Conservation (phyloP, 1,140 invertebrate species). For the Harlomillsia oculata region DNA sequence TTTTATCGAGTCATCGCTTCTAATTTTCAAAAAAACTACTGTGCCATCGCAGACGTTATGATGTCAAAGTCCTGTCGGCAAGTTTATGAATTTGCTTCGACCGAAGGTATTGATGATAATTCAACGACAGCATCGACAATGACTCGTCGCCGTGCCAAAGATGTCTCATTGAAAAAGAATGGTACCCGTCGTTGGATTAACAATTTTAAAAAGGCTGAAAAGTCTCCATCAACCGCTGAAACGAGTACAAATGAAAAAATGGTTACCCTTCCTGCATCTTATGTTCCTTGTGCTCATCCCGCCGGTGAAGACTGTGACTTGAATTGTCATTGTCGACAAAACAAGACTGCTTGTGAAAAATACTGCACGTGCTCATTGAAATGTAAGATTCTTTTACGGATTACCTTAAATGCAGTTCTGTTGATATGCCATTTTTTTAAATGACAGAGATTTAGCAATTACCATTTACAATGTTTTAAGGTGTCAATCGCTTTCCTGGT, state of each 20-base stretch:
- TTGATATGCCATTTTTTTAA: background rate
- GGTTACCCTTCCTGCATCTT: conserved; percentile 2
- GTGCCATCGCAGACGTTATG: conserved; percentile 7
- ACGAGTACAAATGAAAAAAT: background rate
- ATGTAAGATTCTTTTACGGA: conserved; percentile 12
- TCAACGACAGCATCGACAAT: background rate
- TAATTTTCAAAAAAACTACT: conserved; percentile 4
- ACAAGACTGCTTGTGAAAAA: conserved; percentile 21
- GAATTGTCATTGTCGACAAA: conserved; percentile 7
- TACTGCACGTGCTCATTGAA: conserved; percentile 15
- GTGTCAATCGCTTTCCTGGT: conserved; percentile 50
- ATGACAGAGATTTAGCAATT: background rate
- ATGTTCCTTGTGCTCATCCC: conserved; percentile 18
- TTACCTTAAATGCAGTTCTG: background rate
- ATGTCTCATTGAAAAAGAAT: background rate
- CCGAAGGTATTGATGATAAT: background rate
- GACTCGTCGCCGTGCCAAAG: background rate
- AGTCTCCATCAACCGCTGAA: background rate
- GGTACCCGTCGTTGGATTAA: conserved; percentile 17
- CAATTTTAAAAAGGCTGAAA: conserved; percentile 22
- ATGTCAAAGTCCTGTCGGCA: conserved; percentile 1
- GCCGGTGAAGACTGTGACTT: conserved; percentile 6
- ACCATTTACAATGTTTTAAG: conserved; percentile 34
- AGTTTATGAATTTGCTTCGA: conserved; percentile 1
- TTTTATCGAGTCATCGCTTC: background rate